phyloP scores from a whole-genome alignment of 2,888 invertebrate genomes.

The Agrochola lychnidis region DNA sequence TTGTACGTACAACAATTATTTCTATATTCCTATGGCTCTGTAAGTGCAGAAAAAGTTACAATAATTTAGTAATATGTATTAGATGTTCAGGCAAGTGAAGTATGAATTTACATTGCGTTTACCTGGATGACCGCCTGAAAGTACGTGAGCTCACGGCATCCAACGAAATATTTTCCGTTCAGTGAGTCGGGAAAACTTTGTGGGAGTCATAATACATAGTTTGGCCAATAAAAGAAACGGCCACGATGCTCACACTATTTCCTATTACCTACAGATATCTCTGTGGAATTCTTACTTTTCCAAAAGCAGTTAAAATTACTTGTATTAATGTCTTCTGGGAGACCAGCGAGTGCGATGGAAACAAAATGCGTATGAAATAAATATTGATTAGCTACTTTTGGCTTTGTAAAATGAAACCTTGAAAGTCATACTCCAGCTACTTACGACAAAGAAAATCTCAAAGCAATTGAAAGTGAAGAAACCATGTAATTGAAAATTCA shows the following conservation, averaged over 20 bases:
- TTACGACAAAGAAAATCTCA: conserved; percentile 3
- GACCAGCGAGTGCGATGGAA: conserved; percentile 25
- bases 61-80: conserved; percentile 13
- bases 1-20: conserved; percentile 42
- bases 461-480: conserved; percentile 9
- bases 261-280: conserved; percentile 2
- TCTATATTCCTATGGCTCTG: conserved; percentile 19
- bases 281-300: conserved; percentile 13
- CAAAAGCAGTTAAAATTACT: conserved; percentile 10
- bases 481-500: not conserved
- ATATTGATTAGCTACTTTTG: not conserved
- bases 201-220: conserved; percentile 37
- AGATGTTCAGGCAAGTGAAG: conserved; percentile 1
- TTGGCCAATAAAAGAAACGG: conserved; percentile 42
- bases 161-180: conserved; percentile 26
- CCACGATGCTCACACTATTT: conserved; percentile 7
- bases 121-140: conserved; percentile 16
- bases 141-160: not conserved
- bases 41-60: conserved; percentile 9
- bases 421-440: not conserved
- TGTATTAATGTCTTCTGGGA: conserved; percentile 16
- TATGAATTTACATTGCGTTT: not conserved
- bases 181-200: conserved; percentile 28
- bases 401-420: not conserved
- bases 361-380: conserved; percentile 19